Conservation (phyloP, 1,140 invertebrate genomes). For the Diprion similis region DNA sequence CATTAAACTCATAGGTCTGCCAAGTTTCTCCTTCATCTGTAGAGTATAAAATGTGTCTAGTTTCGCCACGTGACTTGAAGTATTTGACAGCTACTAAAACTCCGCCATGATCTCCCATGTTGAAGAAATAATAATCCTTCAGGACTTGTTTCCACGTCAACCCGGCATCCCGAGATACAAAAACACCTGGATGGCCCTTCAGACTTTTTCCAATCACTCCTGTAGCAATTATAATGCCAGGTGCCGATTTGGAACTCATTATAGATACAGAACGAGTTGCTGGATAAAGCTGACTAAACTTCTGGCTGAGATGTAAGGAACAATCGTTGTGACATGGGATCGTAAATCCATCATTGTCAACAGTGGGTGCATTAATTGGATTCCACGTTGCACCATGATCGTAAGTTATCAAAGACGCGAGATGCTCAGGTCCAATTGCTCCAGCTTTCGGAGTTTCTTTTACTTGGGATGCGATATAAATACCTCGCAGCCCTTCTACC, state of each 20-base stretch:
- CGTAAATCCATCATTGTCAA: conserved; percentile 71
- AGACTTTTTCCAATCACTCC: conserved; percentile 80
- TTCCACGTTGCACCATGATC: conserved; percentile 88
- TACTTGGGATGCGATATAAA: conserved; percentile 89
- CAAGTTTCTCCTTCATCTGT: conserved; percentile 86
- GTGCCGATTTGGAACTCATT: conserved; percentile 84
- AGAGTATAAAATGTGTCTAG: conserved; percentile 81
- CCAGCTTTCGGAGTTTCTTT: conserved; percentile 60
- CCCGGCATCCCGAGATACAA: conserved; percentile 84
- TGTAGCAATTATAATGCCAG: conserved; percentile 87
- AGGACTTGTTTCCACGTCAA: conserved; percentile 83
- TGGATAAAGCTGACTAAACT: conserved; percentile 83
- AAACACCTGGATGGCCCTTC: conserved; percentile 83
- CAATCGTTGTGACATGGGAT: conserved; percentile 74
- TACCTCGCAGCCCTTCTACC: conserved; percentile 84
- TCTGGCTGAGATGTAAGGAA: conserved; percentile 86
- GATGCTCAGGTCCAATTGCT: conserved; percentile 74
- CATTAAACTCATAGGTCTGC: conserved; percentile 74
- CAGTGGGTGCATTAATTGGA: conserved; percentile 70
- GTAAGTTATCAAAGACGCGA: conserved; percentile 84
- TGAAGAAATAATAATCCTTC: conserved; percentile 86
- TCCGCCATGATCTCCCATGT: conserved; percentile 91
- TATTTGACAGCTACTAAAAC: conserved; percentile 84
- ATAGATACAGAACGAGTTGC: conserved; percentile 80
- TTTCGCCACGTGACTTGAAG: conserved; percentile 76